Base-by-base conservation (phyloP, 2,888 invertebrate genomes). In the Caenorhabditis angaria region DNA sequence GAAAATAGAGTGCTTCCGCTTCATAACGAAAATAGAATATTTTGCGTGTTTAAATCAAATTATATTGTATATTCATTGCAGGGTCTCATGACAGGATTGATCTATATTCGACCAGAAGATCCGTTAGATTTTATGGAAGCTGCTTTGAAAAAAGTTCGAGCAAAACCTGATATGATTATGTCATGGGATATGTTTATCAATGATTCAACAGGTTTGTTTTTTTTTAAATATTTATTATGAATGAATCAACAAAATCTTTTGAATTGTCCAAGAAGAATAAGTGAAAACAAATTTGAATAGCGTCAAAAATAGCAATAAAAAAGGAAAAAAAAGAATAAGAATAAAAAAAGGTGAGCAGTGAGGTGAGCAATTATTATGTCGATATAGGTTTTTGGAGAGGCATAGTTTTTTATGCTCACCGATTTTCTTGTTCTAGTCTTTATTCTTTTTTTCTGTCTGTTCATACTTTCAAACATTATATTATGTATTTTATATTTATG, bases 31-130 rank as follows among this genome's bases (percentile, higher is more conserved):
- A 41, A 41, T 32, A 12, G 5, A 41, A 12, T 14, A 41, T 18
- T 41, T 12, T 18, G 41, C 41, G 14, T 18, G 1, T 14, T 54
- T 14, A 28, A 56, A 20, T 29, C 22, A 22, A 8, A 50, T 54
- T n/a, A n/a, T n/a, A n/a, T n/a, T n/a, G n/a, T n/a, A n/a, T n/a
- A n/a, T n/a, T n/a, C 3, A 18, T 82, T 77, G 29, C 83, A 90
- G 90, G 89, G 89, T 70, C 80, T 90, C 50, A 90, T 90, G 90
- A 90, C 90, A 35, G 90, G 90, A 3, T 77, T 90, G 67, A 89
- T 90, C 87, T 90, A 89, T 83, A 88, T 89, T 70, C 83, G 89
- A 54, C 90, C 90, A n/a, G 83, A 85, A 14, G 88, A 90, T 70
- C 89, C 88, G 80, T 83, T 86, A 81, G 72, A 76, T 32, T 87